Base-by-base conservation (phyloP, 2,888 invertebrate genomes). In the Alloplasta piceator region DNA sequence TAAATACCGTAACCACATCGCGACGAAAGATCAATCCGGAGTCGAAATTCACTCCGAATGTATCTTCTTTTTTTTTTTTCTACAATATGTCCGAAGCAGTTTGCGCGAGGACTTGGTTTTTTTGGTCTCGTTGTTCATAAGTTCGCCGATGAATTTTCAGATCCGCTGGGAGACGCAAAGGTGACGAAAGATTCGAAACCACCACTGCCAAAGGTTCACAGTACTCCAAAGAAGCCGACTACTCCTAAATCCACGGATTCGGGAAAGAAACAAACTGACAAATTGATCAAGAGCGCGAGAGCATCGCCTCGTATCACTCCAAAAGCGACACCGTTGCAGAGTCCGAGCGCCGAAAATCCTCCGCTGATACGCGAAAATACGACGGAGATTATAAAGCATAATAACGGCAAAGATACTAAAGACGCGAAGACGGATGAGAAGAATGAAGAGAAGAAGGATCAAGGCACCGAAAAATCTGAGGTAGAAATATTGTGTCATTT, bases 181-280 rank as follows among this genome's bases (percentile, higher is more conserved):
- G 90, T 93, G 56, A 93, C 94, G 73, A 94, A 94, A 66, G 94
- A 94, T 86, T 94, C 94, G 88, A 95, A 95, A 88, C 95, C 95
- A 86, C 95, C 95, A 86, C 91, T 95, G 90, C 95, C 95, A 86
- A 93, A 93, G 90, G 92, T 92, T 81, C 93, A 93, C 85, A 90
- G 90, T 84, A 90, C 92, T 89, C 89, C 92, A 89, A 93, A 93
- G 90, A 93, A 93, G 89, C 89, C 92, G 75, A 70, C 82, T 73
- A 89, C 91, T 26, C 88, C 91, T 46, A 86, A 87, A 82, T 50
- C 85, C 16, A 83, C 83, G 64, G 86, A 83, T 38, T 75, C 82
- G 83, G 67, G 84, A 63, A 91, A 86, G 78, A 91, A 89, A 76
- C 88, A 88, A 75, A 84, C 89, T 67, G 92, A 91, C 66, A 90